phyloP scores from a whole-genome alignment of 2,888 invertebrate species.

The Troides helena region DNA sequence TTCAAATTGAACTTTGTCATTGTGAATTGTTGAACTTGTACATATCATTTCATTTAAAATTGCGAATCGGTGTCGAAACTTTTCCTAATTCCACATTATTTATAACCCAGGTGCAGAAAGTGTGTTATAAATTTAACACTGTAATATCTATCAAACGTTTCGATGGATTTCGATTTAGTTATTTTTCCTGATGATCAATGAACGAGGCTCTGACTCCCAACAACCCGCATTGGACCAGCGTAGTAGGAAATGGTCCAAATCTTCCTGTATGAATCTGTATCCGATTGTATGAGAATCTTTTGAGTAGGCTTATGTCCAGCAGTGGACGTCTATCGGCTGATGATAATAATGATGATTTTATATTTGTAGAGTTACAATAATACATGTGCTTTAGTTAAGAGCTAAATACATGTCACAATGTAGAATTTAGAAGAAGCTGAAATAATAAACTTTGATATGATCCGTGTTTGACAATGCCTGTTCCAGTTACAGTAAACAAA shows the following conservation, averaged over 20 bases:
- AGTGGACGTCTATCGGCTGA: too few relatives aligned
- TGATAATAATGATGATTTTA: too few relatives aligned
- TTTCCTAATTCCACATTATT: background rate
- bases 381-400: background rate
- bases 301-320: too few relatives aligned
- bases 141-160: background rate
- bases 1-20: conserved; percentile 6
- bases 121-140: background rate
- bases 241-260: too few relatives aligned
- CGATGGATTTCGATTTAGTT: background rate
- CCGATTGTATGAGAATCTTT: too few relatives aligned
- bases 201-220: too few relatives aligned
- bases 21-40: conserved; percentile 15
- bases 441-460: background rate
- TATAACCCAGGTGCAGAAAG: background rate
- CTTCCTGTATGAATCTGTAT: too few relatives aligned
- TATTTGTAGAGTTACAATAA: too few relatives aligned
- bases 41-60: conserved; percentile 9
- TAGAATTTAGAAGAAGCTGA: background rate
- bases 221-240: too few relatives aligned
- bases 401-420: background rate
- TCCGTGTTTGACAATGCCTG: background rate
- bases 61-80: background rate
- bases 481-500: conserved; percentile 12
- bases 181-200: background rate